Percentiles rank a stretch among this genome's conserved stretches.
phyloP scores from a whole-genome alignment of 1,140 invertebrate species.

The Teleogryllus occipitalis region DNA sequence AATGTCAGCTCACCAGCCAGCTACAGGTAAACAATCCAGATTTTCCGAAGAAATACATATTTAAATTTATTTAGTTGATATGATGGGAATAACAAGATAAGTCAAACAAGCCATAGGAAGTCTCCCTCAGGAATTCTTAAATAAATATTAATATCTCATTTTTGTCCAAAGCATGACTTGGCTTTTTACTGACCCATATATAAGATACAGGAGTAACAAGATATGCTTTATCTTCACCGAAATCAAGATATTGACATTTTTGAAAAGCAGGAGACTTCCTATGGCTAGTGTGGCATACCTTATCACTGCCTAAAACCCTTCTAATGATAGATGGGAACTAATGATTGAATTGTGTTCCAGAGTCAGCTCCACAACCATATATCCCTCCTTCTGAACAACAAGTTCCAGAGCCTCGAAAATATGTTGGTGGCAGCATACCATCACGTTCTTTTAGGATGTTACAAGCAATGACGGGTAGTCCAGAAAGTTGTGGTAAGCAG shows the following conservation, averaged over 20 bases:
- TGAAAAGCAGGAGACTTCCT: no score
- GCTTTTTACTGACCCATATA: no score
- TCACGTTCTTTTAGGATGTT: constrained; percentile 77
- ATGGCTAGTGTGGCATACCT: no score
- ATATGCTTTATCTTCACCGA: no score
- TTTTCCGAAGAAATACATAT: neutral
- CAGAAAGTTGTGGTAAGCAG: constrained; percentile 43
- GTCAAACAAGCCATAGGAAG: no score
- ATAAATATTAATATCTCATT: neutral
- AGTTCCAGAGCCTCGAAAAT: constrained; percentile 63
- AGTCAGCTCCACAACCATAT: constrained; percentile 35
- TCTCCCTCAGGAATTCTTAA: neutral
- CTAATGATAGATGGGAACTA: no score
- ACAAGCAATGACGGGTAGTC: constrained; percentile 67
- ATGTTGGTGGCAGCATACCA: constrained; percentile 74
- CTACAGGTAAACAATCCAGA: neutral
- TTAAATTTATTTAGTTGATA: neutral
- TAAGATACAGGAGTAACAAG: no score
- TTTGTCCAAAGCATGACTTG: no score
- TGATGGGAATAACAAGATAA: no score
- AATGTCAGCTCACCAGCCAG: neutral
- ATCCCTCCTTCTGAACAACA: constrained; percentile 58
- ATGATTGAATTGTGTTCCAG: constrained; percentile 29
- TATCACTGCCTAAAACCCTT: no score
- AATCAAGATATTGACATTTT: no score